phyloP scores from a whole-genome alignment of 1,140 invertebrate species.

The Tenebrio molitor region DNA sequence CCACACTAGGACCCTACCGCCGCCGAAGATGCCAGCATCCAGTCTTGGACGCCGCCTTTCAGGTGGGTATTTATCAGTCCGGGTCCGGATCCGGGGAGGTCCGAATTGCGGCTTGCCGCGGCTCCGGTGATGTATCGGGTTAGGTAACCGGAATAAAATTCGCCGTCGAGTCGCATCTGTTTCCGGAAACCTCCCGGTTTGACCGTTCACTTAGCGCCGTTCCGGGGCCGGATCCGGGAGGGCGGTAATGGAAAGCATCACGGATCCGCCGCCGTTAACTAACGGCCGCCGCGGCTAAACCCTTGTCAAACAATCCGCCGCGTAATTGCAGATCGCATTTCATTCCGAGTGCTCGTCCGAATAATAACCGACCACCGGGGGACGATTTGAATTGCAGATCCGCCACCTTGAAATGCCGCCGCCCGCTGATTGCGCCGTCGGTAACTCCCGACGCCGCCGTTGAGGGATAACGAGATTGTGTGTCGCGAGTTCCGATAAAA shows the following conservation, averaged over 20 bases:
- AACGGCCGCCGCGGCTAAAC: conserved; percentile 25
- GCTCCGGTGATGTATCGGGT: conserved; percentile 23
- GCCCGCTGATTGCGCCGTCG: too few species aligned
- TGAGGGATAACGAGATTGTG: too few species aligned
- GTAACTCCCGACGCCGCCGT: too few species aligned
- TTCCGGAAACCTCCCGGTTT: conserved; percentile 27
- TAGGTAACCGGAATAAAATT: conserved; percentile 13
- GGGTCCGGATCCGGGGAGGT: background rate
- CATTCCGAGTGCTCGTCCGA: conserved; percentile 25
- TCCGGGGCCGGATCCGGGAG: too few species aligned
- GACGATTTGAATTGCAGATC: conserved; percentile 31
- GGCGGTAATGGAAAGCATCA: background rate
- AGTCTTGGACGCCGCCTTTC: conserved; percentile 23
- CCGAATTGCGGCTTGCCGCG: conserved; percentile 8
- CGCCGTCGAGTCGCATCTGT: conserved; percentile 8
- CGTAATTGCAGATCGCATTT: conserved; percentile 38
- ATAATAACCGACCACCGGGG: conserved; percentile 20
- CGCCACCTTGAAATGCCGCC: background rate
- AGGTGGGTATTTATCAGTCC: conserved; percentile 30
- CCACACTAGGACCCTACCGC: too few species aligned
- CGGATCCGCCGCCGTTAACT: conserved; percentile 11
- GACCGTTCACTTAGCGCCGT: conserved; percentile 29
- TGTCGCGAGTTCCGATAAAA: background rate
- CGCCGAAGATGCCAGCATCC: too few species aligned
- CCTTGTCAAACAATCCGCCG: conserved; percentile 33